These are phyloP conservation scores for Drosophila lowei DNA, from an alignment of 1,140 invertebrate species.

Conservation along the genomic window DNA sequence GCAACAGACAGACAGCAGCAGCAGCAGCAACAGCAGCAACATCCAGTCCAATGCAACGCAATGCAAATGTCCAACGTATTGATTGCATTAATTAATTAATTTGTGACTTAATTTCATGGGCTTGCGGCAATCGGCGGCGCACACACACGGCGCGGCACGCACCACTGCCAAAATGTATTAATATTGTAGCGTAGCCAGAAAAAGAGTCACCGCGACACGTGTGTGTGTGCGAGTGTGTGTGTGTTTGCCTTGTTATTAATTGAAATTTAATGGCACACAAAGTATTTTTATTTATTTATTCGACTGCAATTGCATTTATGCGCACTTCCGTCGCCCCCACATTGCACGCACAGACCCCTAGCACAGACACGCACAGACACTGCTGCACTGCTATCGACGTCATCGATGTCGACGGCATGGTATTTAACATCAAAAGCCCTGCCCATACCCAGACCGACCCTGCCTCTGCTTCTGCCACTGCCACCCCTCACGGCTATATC, in stretches of 20 bases:
- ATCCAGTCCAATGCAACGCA: constrained; percentile 26
- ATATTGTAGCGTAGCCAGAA: constrained; percentile 50
- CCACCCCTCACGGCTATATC: constrained; percentile 3
- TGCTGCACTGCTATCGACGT: constrained; percentile 8
- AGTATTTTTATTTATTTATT: constrained; percentile 81
- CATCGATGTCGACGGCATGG: constrained; percentile 34
- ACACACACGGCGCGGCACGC: constrained; percentile 38
- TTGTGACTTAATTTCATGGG: constrained; percentile 82
- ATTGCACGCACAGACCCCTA: neutral
- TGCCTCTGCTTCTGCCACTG: constrained; percentile 22
- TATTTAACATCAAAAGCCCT: constrained; percentile 74
- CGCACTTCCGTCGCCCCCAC: constrained; percentile 68
- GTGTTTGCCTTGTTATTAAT: constrained; percentile 80
- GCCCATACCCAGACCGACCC: neutral
- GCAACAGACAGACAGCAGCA: constrained; percentile 36
- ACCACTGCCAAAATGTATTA: constrained; percentile 76
- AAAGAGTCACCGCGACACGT: constrained; percentile 18
- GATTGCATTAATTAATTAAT: constrained; percentile 83
- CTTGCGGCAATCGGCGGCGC: constrained; percentile 74
- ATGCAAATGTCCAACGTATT: constrained; percentile 80
- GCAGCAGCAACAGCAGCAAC: neutral
- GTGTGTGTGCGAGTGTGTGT: constrained; percentile 66
- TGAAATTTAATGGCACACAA: constrained; percentile 81
- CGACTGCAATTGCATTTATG: constrained; percentile 78
- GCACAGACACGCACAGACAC: neutral